phyloP scores from a whole-genome alignment of 2,888 invertebrate genomes.

The Malacosoma neustria region DNA sequence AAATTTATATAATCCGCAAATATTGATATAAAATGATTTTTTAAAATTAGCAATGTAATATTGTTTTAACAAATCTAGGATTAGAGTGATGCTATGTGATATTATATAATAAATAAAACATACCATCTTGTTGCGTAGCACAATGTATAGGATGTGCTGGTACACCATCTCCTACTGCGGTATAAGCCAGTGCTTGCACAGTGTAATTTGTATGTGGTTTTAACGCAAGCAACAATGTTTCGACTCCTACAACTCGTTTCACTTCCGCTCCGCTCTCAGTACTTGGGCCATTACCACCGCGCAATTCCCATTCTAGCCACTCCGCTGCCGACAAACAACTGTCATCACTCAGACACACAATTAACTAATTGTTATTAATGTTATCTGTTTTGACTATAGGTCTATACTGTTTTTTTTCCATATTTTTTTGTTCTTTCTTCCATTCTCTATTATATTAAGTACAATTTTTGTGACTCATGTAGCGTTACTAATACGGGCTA shows the following conservation, averaged over 20 bases:
- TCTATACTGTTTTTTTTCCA: too few relatives aligned
- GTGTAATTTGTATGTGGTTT: constrained; percentile 92
- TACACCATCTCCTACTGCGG: constrained; percentile 89
- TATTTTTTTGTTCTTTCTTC: too few relatives aligned
- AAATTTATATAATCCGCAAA: too few relatives aligned
- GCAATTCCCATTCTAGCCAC: constrained; percentile 67
- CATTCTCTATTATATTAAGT: too few relatives aligned
- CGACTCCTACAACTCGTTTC: constrained; percentile 84
- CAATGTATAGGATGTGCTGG: constrained; percentile 86
- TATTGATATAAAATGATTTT: too few relatives aligned
- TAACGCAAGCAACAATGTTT: constrained; percentile 86
- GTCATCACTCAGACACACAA: constrained; percentile 60
- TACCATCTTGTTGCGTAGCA: constrained; percentile 90
- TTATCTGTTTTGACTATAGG: constrained; percentile 6
- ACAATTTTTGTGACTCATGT: too few relatives aligned
- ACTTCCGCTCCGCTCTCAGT: constrained; percentile 77
- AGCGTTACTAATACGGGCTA: too few relatives aligned
- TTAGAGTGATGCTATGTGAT: too few relatives aligned
- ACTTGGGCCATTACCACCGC: constrained; percentile 36
- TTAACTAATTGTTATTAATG: constrained; percentile 4
- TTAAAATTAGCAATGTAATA: too few relatives aligned
- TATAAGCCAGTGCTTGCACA: constrained; percentile 88
- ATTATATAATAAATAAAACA: constrained; percentile 22
- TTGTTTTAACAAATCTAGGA: too few relatives aligned
- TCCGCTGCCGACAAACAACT: constrained; percentile 71